phyloP scores from a whole-genome alignment of 2,113 vertebrate species.

The Falcunculus frontatus region DNA sequence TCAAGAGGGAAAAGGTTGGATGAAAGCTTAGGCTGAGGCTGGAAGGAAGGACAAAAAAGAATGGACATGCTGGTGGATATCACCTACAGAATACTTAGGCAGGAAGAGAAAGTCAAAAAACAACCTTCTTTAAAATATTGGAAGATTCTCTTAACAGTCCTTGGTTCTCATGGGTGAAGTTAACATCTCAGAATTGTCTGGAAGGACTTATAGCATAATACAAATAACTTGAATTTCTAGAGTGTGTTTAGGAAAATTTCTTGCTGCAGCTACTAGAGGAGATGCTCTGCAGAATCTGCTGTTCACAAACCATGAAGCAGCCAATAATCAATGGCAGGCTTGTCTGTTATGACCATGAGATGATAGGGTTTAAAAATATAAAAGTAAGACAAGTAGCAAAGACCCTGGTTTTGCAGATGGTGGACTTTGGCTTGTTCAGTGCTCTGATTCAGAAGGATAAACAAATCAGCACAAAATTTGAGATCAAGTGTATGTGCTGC shows the following conservation, averaged over 20 bases:
- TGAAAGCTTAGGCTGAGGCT: neutral
- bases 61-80: neutral
- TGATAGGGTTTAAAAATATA: neutral
- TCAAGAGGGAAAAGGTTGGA: neutral
- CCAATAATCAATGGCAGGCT: neutral
- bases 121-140: neutral
- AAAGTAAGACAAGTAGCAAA: neutral
- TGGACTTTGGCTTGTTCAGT: neutral
- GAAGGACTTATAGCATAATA: neutral
- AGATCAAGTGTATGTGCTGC: neutral
- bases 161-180: neutral
- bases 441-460: neutral
- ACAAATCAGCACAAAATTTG: neutral
- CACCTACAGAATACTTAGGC: neutral
- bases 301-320: neutral
- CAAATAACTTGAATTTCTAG: neutral
- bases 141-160: neutral
- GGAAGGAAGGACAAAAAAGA: neutral
- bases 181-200: neutral
- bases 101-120: neutral
- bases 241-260: neutral
- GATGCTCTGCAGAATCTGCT: neutral
- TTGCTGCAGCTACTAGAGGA: neutral
- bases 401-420: neutral
- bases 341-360: neutral